Evolutionary conservation across 2,888 invertebrate genomes (phyloP).

Genomic region (Eurytoma californica): DNA sequence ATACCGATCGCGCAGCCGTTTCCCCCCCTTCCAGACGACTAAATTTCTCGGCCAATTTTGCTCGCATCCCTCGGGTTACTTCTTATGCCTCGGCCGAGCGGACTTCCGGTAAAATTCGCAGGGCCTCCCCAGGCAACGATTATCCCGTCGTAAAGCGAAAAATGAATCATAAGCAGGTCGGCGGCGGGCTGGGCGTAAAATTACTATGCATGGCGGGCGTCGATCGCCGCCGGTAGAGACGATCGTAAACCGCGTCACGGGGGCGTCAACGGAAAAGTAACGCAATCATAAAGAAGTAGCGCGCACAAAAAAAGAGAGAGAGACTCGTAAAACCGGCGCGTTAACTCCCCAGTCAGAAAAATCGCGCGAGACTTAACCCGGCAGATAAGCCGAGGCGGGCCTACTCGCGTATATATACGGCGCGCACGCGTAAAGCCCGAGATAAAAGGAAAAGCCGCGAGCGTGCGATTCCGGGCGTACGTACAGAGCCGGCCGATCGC

Average conservation of each 20-base stretch:
- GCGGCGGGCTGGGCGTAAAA: conserved; percentile 7
- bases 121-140: neutral
- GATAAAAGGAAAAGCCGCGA: too few species aligned
- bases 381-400: neutral
- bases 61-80: neutral
- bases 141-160: conserved; percentile 17
- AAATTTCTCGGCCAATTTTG: neutral
- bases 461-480: too few species aligned
- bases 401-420: too few species aligned
- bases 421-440: too few species aligned
- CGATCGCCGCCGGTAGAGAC: neutral
- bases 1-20: too few species aligned
- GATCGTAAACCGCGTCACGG: conserved; percentile 25
- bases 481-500: neutral
- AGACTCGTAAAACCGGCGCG: neutral
- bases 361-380: neutral
- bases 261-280: neutral
- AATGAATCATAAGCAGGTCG: neutral
- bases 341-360: neutral
- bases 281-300: conserved; percentile 9
- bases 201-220: conserved; percentile 34
- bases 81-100: neutral
- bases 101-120: neutral
- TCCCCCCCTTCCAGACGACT: neutral
- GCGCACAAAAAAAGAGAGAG: neutral